phyloP scores from a whole-genome alignment of 2,888 invertebrate genomes.

The Phengaris alcon region DNA sequence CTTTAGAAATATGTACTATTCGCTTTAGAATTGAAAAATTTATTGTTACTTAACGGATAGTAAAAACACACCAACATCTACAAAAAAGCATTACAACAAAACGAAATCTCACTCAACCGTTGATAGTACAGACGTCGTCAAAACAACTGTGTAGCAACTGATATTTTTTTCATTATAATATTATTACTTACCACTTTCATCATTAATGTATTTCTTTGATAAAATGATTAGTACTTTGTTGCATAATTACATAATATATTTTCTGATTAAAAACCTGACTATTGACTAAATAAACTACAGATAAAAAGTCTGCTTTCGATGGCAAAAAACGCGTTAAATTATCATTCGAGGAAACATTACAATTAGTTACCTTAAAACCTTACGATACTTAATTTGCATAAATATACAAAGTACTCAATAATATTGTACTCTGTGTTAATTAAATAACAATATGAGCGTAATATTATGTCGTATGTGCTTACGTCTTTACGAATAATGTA shows the following conservation, averaged over 20 bases:
- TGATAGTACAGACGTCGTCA: background rate
- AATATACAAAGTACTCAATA: background rate
- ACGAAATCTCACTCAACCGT: slow-evolving; percentile 4
- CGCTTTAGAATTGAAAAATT: background rate
- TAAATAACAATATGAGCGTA: background rate
- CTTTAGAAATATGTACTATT: background rate
- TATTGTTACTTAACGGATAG: background rate
- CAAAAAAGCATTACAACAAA: background rate
- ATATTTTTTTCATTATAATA: background rate
- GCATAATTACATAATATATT: too few relatives aligned
- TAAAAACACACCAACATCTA: background rate
- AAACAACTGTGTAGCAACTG: slow-evolving; percentile 5
- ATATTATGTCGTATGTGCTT: background rate
- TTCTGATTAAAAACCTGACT: too few relatives aligned
- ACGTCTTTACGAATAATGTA: background rate
- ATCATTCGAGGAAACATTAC: background rate
- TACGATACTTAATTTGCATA: background rate
- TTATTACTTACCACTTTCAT: background rate
- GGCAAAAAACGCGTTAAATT: background rate
- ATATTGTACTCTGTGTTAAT: background rate
- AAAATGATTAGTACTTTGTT: too few relatives aligned
- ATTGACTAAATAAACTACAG: background rate
- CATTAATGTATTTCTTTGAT: too few relatives aligned
- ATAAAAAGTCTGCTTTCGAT: background rate
- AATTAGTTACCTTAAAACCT: background rate